Evolutionary conservation across 2,888 invertebrate genomes (phyloP).

Genomic region (Cinara cedri): DNA sequence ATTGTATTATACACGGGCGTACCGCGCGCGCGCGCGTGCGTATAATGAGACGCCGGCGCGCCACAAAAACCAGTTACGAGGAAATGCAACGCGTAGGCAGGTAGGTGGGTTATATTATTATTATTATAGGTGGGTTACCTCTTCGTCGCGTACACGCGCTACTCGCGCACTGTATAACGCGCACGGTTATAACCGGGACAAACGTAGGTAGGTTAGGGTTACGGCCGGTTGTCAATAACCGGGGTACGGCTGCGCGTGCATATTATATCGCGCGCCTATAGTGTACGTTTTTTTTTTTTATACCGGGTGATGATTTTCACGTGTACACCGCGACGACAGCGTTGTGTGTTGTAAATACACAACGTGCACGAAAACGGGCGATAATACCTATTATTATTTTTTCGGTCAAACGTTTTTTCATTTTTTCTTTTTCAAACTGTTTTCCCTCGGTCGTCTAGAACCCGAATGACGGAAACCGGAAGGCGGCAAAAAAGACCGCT

Average conservation of each 20-base stretch:
- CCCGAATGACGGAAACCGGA: background rate
- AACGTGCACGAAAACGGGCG: too few relatives aligned
- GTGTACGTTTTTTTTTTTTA: background rate
- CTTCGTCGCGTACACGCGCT: too few relatives aligned
- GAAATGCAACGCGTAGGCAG: conserved; percentile 5
- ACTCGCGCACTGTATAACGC: background rate
- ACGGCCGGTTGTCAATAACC: conserved; percentile 53
- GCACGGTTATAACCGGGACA: conserved; percentile 40
- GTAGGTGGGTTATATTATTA: background rate
- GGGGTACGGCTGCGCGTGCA: conserved; percentile 6
- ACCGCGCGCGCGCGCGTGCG: background rate
- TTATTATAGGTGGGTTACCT: too few relatives aligned
- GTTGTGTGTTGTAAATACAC: too few relatives aligned
- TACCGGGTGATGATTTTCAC: too few relatives aligned
- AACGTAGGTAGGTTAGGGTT: conserved; percentile 52
- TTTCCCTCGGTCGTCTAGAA: too few relatives aligned
- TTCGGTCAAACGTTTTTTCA: too few relatives aligned
- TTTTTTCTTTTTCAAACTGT: too few relatives aligned
- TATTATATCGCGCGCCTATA: background rate
- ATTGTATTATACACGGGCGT: background rate
- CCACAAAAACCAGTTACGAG: conserved; percentile 53
- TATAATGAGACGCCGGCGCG: background rate
- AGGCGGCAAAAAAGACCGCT: too few relatives aligned
- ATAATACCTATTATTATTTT: too few relatives aligned
- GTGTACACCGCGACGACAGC: too few relatives aligned